phyloP scores from a whole-genome alignment of 2,888 invertebrate genomes.

The Ormyrus thymus region DNA sequence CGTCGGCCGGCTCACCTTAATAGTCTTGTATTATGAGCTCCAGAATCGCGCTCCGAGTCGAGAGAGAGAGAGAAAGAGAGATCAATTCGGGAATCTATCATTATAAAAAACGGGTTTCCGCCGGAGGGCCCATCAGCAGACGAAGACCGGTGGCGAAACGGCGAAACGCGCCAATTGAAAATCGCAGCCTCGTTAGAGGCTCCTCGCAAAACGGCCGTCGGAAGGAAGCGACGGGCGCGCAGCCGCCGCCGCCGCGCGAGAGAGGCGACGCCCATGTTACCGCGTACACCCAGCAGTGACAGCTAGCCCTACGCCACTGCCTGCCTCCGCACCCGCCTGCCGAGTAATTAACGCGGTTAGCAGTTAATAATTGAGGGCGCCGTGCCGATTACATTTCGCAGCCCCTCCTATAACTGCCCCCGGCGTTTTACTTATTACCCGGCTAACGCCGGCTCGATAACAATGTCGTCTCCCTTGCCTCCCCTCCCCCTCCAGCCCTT shows the following conservation, averaged over 20 bases:
- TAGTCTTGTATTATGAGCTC: slow-evolving; percentile 59
- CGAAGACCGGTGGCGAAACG: slow-evolving; percentile 63
- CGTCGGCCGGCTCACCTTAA: slow-evolving; percentile 39
- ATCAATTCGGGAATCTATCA: slow-evolving; percentile 10
- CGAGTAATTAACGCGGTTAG: slow-evolving; percentile 73
- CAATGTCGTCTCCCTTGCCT: slow-evolving; percentile 50
- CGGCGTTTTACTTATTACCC: slow-evolving; percentile 59
- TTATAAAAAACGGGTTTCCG: slow-evolving; percentile 58
- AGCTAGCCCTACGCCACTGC: slow-evolving; percentile 67
- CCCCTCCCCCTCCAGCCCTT: slow-evolving; percentile 41
- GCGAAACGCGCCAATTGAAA: no score
- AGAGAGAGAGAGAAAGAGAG: neutral
- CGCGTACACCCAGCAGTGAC: slow-evolving; percentile 62
- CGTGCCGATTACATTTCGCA: slow-evolving; percentile 73
- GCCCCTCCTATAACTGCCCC: neutral
- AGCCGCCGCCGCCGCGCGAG: neutral
- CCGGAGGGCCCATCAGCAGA: slow-evolving; percentile 36
- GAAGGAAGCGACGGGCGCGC: no score
- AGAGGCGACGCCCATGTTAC: slow-evolving; percentile 62
- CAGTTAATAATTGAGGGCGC: slow-evolving; percentile 73
- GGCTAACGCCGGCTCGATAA: slow-evolving; percentile 59
- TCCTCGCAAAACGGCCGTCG: no score
- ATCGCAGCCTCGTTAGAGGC: no score
- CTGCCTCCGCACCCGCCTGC: no score
- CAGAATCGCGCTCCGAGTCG: slow-evolving; percentile 47